phyloP scores from a whole-genome alignment of 2,888 invertebrate genomes.

The Dryococelus australis region DNA sequence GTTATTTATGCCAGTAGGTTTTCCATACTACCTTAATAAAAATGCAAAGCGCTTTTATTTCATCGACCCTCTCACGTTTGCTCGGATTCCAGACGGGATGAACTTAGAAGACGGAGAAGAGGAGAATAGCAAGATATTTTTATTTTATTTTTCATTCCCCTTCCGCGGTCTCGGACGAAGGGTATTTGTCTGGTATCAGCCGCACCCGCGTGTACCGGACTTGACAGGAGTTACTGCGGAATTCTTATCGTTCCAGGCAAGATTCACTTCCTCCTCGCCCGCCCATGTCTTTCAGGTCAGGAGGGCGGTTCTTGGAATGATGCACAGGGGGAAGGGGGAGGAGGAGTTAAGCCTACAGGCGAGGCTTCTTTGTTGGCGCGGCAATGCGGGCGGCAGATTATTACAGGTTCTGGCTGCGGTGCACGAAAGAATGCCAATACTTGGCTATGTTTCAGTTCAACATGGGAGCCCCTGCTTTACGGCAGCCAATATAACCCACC shows the following conservation, averaged over 20 bases:
- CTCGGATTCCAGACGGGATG: neutral
- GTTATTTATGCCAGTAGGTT: no score
- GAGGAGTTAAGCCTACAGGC: no score
- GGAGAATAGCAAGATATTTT: neutral
- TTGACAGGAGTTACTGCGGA: neutral
- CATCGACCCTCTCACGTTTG: neutral
- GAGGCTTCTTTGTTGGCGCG: neutral
- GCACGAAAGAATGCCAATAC: conserved; percentile 7
- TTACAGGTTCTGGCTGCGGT: neutral
- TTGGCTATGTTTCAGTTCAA: neutral
- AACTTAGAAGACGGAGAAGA: neutral
- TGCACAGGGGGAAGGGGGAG: neutral
- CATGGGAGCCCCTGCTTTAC: neutral
- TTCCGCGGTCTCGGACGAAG: neutral
- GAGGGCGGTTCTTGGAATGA: neutral
- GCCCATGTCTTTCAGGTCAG: neutral
- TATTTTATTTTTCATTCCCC: neutral
- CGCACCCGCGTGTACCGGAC: neutral
- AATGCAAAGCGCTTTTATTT: neutral
- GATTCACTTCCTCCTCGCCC: neutral
- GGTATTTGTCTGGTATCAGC: neutral
- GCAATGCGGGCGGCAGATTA: neutral
- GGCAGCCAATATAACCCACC: neutral
- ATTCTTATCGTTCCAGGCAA: neutral
- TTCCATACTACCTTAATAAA: no score